Percentiles rank a stretch among this genome's conserved stretches.
Evolutionary conservation across 2,113 vertebrate genomes (phyloP).

Genomic region (Rattus rattus): DNA sequence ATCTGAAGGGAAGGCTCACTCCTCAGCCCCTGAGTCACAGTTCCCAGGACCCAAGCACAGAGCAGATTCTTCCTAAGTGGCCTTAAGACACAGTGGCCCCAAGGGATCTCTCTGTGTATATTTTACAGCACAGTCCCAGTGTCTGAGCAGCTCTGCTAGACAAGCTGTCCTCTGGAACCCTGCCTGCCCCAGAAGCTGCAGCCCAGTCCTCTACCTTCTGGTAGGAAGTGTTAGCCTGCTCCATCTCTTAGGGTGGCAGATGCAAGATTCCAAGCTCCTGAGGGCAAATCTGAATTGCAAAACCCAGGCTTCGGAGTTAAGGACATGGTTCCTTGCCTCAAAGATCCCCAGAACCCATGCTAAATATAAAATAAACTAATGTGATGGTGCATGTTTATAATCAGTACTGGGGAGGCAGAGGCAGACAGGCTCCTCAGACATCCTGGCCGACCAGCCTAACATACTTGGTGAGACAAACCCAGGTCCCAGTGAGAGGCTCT

Average conservation of each 20-base stretch:
- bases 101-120: not conserved
- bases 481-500: not conserved
- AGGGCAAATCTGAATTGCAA: not conserved
- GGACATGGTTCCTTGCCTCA: not conserved
- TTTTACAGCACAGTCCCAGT: rapidly evolving
- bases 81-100: not conserved
- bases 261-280: not conserved
- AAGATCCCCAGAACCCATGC: not conserved
- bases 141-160: not conserved
- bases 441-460: not conserved
- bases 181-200: not conserved
- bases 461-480: not conserved
- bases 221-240: not conserved
- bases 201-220: not conserved
- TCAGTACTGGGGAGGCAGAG: not conserved
- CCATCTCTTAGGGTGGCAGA: not conserved
- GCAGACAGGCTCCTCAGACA: not conserved
- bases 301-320: not conserved
- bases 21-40: not conserved
- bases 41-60: not conserved
- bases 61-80: not conserved
- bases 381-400: not conserved
- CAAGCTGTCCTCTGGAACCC: not conserved
- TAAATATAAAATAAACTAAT: not conserved
- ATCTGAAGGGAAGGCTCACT: not conserved